A percentile compares a stretch with the other conserved stretches of the same genome.
These are phyloP conservation scores for Drosophila eohydei DNA, from an alignment of 2,888 invertebrate genomes.

Conservation along the genomic window DNA sequence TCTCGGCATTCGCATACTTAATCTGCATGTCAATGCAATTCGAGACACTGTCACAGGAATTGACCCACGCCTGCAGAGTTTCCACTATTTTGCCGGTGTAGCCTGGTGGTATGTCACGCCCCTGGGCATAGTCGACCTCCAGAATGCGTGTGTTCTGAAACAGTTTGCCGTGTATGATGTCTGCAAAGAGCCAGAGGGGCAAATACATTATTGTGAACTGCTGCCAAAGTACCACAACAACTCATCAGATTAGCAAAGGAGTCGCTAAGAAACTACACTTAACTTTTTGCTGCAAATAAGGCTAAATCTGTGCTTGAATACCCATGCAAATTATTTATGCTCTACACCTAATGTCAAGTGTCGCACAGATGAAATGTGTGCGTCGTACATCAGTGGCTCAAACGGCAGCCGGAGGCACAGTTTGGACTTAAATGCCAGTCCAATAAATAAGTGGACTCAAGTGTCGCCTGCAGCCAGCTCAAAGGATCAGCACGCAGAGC, in stretches of 20 bases:
- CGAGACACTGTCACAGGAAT: slow-evolving; percentile 94
- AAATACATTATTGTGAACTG: neutral
- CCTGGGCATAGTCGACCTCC: slow-evolving; percentile 97
- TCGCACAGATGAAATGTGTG: neutral
- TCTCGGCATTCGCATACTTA: slow-evolving; percentile 93
- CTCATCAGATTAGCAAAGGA: neutral
- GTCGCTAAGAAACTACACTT: slow-evolving; percentile 1
- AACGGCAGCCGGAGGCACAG: neutral
- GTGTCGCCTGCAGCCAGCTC: slow-evolving; percentile 10
- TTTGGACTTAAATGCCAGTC: slow-evolving; percentile 7
- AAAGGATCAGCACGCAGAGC: slow-evolving; percentile 9
- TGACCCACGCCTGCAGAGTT: slow-evolving; percentile 95
- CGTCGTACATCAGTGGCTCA: neutral
- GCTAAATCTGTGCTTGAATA: neutral
- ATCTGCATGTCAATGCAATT: slow-evolving; percentile 96
- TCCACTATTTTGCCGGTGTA: slow-evolving; percentile 93
- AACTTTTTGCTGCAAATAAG: neutral
- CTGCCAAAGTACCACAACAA: neutral
- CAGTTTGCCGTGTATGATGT: slow-evolving; percentile 97
- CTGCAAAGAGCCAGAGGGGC: slow-evolving; percentile 85
- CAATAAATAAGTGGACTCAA: slow-evolving; percentile 13
- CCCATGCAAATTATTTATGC: slow-evolving; percentile 8
- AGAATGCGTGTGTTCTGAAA: slow-evolving; percentile 97
- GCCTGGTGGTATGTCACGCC: slow-evolving; percentile 94
- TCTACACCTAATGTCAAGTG: neutral